A percentile compares a stretch with the other conserved stretches of the same genome.
Evolutionary conservation across 2,797 vertebrate species (phyloP).

Genomic region (Bradypodion pumilum): DNA sequence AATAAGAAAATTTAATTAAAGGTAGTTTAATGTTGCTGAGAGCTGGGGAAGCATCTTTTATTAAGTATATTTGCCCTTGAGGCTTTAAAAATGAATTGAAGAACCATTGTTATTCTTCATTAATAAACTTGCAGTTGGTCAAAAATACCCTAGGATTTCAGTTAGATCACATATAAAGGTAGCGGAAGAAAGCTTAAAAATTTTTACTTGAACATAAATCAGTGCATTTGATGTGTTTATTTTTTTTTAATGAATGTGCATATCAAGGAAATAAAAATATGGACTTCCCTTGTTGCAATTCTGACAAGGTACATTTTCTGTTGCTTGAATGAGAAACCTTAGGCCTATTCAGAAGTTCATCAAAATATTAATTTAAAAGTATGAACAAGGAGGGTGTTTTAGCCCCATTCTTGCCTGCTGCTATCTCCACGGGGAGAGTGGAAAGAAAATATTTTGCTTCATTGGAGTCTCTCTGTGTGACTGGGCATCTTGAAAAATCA

Average conservation of each 20-base stretch:
- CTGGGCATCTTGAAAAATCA: too few relatives aligned
- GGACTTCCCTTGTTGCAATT: not conserved
- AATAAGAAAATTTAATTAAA: constrained; percentile 7
- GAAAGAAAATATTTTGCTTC: too few relatives aligned
- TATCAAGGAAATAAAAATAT: not conserved
- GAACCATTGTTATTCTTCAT: constrained; percentile 5
- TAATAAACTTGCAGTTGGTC: constrained; percentile 1
- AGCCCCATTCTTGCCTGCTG: too few relatives aligned
- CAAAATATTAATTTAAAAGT: too few relatives aligned
- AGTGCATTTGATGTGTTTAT: too few relatives aligned
- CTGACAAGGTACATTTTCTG: not conserved
- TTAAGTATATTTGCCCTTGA: constrained; percentile 2
- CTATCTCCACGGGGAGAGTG: too few relatives aligned
- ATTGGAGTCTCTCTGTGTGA: too few relatives aligned
- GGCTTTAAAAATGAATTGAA: constrained; percentile 25
- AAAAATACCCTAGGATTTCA: not conserved
- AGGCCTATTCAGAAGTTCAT: too few relatives aligned
- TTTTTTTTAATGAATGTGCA: not conserved
- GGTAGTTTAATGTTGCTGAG: not conserved
- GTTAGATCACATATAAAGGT: not conserved
- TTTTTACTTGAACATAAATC: not conserved
- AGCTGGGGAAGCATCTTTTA: constrained; percentile 1
- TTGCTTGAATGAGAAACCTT: too few relatives aligned
- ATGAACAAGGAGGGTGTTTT: too few relatives aligned
- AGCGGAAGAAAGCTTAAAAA: not conserved